Evolutionary conservation across 1,140 invertebrate species (phyloP), one percentile per base, ranked within the genome.

Genomic region (Grapholita molesta): DNA sequence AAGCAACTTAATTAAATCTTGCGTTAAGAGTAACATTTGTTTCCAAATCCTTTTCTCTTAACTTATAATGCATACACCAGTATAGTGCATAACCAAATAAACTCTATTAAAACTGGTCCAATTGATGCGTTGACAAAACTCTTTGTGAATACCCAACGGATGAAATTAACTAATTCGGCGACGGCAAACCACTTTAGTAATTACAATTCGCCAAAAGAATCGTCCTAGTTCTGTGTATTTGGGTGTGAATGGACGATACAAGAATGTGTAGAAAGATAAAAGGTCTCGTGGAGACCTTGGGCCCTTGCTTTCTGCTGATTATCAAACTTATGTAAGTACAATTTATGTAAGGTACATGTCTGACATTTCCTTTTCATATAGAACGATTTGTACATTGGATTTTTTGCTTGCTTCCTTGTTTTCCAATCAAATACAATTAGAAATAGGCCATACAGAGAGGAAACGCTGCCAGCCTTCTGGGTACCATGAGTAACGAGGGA

Each of bases 141-240:
- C 7, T 8, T 24, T 24, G 23, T 28, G 53, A 55, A 25, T 12
- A 24, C 6, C 11, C 23, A 25, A 55, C 53, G 53, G 21, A 12
- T 57, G 12, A 25, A 28, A 57, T 57, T 57, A 57, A 25, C 53
- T 42, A 42, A 24, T 25, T 28, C 23, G 53, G 24, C 53, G 53
- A 28, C 24, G 53, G 53, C 53, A 11, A 57, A 57, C 53, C 53
- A 57, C 53, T 57, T 57, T 57, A 25, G 9, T 57, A 25, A 57
- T 55, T 55, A 55, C 15, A 52, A 52, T 57, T 57, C 24, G 53
- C 25, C 25, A 57, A 30, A 57, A 28, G 53, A 57, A n/a, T 30
- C 21, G 53, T 57, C 53, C 53, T 28, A 30, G 53, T 57, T 57
- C 28, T 12, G 24, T 25, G 4, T 53, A 21, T 53, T 21, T 21